Evolutionary conservation across 2,888 invertebrate species (phyloP).

Genomic region (Neria commutata): DNA sequence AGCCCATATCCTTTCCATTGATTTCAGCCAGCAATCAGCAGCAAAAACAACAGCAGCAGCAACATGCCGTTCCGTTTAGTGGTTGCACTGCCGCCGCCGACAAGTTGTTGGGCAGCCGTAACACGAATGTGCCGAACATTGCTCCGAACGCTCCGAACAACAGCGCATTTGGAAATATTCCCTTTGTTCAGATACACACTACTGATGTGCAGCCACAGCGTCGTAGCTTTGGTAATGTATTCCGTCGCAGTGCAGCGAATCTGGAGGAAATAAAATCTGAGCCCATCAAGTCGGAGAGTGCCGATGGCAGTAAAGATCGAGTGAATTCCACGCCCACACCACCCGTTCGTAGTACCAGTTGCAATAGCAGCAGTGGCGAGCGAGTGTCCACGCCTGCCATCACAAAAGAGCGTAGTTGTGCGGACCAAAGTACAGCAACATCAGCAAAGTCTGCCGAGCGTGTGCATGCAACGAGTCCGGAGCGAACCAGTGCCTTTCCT

Average conservation of each 20-base stretch:
- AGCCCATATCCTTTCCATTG: no score
- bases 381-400: neutral
- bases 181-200: constrained; percentile 58
- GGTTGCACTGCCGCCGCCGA: neutral
- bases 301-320: constrained; percentile 48
- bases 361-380: constrained; percentile 29
- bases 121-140: neutral
- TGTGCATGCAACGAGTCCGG: neutral
- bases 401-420: neutral
- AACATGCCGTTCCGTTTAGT: neutral
- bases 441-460: neutral
- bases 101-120: neutral
- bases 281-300: constrained; percentile 58
- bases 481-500: neutral
- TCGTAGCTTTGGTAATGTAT: constrained; percentile 53
- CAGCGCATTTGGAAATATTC: constrained; percentile 33
- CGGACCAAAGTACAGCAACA: neutral
- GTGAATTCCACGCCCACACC: constrained; percentile 53
- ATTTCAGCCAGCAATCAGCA: no score
- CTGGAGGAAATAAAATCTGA: constrained; percentile 60
- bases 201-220: constrained; percentile 53
- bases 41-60: no score
- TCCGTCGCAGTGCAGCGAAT: constrained; percentile 45
- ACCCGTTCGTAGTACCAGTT: constrained; percentile 33
- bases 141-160: neutral